Evolutionary conservation across 1,140 invertebrate genomes (phyloP).

Genomic region (Ylistrum balloti): DNA sequence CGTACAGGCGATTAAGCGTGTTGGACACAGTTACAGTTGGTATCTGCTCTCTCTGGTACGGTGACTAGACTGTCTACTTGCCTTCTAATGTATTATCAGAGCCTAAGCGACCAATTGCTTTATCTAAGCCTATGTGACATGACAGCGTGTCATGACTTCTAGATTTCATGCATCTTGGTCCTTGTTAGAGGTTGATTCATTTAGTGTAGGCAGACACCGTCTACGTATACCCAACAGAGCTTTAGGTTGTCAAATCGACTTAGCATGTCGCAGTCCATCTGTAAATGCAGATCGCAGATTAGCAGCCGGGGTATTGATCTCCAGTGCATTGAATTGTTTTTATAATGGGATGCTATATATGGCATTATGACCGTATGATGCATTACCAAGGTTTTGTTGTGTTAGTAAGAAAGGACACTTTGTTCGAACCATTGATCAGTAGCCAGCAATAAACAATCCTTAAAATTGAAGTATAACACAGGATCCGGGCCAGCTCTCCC

Average conservation of each 20-base stretch:
- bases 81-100: neutral
- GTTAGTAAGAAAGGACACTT: neutral
- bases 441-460: neutral
- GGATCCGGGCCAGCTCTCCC: no score
- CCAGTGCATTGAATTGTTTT: neutral
- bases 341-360: neutral
- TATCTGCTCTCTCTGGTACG: slow-evolving; percentile 5
- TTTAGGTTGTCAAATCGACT: neutral
- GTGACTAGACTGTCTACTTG: neutral
- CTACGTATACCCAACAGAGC: neutral
- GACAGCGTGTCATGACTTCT: neutral
- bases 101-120: slow-evolving; percentile 32
- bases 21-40: neutral
- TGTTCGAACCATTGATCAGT: neutral
- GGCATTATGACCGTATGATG: no score
- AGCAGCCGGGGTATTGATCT: neutral
- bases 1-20: neutral
- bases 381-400: neutral
- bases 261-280: neutral
- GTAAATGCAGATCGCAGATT: slow-evolving; percentile 27
- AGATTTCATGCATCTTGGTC: slow-evolving; percentile 12
- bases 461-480: neutral
- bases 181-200: neutral
- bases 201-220: slow-evolving; percentile 7
- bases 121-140: slow-evolving; percentile 5